Conservation (phyloP, 2,888 invertebrate genomes). For the Sphecodes monilicornis region DNA sequence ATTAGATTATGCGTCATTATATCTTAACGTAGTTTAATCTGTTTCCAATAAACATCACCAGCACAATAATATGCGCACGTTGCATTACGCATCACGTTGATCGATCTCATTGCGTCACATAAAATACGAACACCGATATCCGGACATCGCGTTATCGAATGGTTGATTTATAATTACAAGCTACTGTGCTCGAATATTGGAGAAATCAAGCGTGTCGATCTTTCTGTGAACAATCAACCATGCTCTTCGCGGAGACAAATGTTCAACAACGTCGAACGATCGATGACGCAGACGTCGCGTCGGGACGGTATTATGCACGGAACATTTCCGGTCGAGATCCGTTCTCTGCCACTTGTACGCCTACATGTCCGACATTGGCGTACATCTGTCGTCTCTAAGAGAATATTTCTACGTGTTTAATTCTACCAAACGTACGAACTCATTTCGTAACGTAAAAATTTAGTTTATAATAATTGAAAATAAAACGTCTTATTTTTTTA, state of each 20-base stretch:
- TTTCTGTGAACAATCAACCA: slow-evolving; percentile 1
- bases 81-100: slow-evolving; percentile 38
- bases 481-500: background rate
- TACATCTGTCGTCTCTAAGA: slow-evolving; percentile 1
- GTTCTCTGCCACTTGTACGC: slow-evolving; percentile 9
- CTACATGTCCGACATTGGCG: slow-evolving; percentile 16
- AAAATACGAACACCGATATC: slow-evolving; percentile 36
- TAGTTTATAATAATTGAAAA: background rate
- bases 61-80: slow-evolving; percentile 46
- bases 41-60: slow-evolving; percentile 19
- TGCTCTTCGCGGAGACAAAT: slow-evolving; percentile 21
- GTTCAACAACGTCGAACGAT: slow-evolving; percentile 19
- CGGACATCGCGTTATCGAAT: slow-evolving; percentile 37
- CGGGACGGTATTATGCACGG: slow-evolving; percentile 20
- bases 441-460: background rate
- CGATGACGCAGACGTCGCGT: slow-evolving; percentile 3
- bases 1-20: slow-evolving; percentile 6
- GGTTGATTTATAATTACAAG: slow-evolving; percentile 49
- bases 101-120: slow-evolving; percentile 32
- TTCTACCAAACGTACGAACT: background rate
- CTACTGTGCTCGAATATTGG: background rate
- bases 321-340: slow-evolving; percentile 2
- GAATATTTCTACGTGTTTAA: slow-evolving; percentile 9
- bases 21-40: slow-evolving; percentile 15
- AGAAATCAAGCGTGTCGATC: slow-evolving; percentile 26